phyloP scores from a whole-genome alignment of 2,888 invertebrate genomes.

The Spodoptera littoralis region DNA sequence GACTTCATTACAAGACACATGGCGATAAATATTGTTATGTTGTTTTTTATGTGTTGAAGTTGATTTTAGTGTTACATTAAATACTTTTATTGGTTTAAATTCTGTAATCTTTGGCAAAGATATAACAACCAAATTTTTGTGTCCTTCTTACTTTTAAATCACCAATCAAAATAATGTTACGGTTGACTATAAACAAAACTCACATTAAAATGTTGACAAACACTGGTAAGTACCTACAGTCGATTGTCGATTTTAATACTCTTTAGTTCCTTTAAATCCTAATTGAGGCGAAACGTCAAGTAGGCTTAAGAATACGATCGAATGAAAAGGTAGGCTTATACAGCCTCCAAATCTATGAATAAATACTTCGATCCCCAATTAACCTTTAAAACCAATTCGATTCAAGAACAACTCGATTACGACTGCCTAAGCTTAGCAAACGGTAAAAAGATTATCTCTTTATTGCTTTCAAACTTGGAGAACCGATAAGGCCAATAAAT shows the following conservation, averaged over 20 bases:
- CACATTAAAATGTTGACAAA: background rate
- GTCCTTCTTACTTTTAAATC: too few relatives aligned
- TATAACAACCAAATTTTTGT: too few relatives aligned
- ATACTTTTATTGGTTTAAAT: too few relatives aligned
- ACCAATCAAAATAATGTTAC: too few relatives aligned
- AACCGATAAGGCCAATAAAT: constrained; percentile 30
- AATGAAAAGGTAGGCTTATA: constrained; percentile 7
- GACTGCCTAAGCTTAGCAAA: constrained; percentile 5
- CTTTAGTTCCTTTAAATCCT: constrained; percentile 12
- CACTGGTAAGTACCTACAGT: background rate
- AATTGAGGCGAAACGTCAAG: constrained; percentile 18
- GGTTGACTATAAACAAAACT: too few relatives aligned
- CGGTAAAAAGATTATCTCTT: constrained; percentile 19
- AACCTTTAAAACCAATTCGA: constrained; percentile 13
- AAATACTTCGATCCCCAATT: constrained; percentile 13
- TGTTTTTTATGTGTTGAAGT: too few relatives aligned
- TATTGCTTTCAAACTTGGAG: background rate
- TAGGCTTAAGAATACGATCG: background rate
- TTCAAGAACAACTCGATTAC: constrained; percentile 10
- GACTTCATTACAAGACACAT: too few relatives aligned
- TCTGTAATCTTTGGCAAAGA: too few relatives aligned
- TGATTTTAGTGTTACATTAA: too few relatives aligned
- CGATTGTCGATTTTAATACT: background rate
- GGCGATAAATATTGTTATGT: too few relatives aligned
- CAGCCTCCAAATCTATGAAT: background rate